Evolutionary conservation across 2,888 invertebrate species (phyloP).

Genomic region (Plutella xylostella): DNA sequence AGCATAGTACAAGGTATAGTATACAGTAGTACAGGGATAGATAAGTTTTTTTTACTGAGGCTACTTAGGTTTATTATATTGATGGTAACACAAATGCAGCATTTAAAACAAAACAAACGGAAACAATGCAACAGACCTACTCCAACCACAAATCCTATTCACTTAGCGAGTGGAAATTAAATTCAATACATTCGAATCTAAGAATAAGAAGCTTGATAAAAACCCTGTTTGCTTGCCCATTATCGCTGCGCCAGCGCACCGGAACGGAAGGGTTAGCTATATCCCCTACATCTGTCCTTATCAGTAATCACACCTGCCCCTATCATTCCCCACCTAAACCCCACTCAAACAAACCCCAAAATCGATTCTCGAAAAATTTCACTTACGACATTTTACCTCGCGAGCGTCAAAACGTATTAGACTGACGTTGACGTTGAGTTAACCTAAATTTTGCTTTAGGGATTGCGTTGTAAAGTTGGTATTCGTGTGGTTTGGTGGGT

Average conservation of each 20-base stretch:
- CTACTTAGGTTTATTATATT: no score
- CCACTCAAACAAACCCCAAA: not conserved
- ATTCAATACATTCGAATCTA: not conserved
- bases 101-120: no score
- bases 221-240: constrained; percentile 46
- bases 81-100: no score
- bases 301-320: not conserved
- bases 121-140: no score
- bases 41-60: no score
- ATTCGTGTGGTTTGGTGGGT: no score
- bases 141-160: no score
- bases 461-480: no score
- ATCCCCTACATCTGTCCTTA: constrained; percentile 33
- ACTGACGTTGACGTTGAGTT: no score
- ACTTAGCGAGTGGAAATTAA: not conserved
- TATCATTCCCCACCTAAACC: constrained; percentile 2
- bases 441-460: no score
- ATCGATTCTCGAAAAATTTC: not conserved
- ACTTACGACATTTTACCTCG: not conserved
- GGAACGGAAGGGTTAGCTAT: constrained; percentile 52
- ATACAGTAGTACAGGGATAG: no score
- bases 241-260: constrained; percentile 45
- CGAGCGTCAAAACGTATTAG: not conserved
- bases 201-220: not conserved
- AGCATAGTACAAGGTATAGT: no score